Base-by-base conservation (phyloP, 2,888 invertebrate species). In the Dysmachus trigonus region DNA sequence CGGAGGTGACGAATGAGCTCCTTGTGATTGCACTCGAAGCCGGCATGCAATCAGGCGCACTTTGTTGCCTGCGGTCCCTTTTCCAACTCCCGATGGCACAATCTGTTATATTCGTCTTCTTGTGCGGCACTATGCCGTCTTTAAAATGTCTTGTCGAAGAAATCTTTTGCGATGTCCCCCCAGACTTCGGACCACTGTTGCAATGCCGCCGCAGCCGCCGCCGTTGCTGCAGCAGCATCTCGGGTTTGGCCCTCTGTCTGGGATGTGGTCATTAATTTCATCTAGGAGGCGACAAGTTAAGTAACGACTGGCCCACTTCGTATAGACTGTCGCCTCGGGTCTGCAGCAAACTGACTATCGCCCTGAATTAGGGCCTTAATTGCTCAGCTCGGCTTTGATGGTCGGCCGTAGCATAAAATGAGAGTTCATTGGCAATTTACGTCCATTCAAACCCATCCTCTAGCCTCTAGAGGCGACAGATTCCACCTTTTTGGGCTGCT, bases 331-430 rank as follows among this genome's bases (percentile, higher is more conserved):
- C 53, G 38, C 53, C 53, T n/a, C 72, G 22, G 6, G 62, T 62
- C 27, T 41, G 2, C 13, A 41, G 62, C 13, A 41, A 22, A 62
- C 71, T 27, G 83, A 22, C 8, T n/a, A n/a, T 27, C 73, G 33
- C n/a, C 7, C 71, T 83, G 83, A 83, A 83, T 83, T 83, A 83
- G 71, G 71, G 83, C 72, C 83, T 83, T 83, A 83, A 83, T 83
- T 83, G 83, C 83, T 83, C 35, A 18, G 53, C 53, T 22, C 33
- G 72, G 30, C 72, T 83, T 83, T 71, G 83, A 83, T 27, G 41
- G 71, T 72, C 35, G 41, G 38, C 18, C 35, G 18, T 13, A 10
- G 18, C 38, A 38, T 31, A 53, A n/a, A n/a, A 51, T 10, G 53
- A 15, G 83, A 83, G 31, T 33, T 82, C 82, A 38, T 83, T 31